These are phyloP conservation scores for Phaonia tiefii DNA, from an alignment of 2,888 invertebrate species.

Conservation along the genomic window DNA sequence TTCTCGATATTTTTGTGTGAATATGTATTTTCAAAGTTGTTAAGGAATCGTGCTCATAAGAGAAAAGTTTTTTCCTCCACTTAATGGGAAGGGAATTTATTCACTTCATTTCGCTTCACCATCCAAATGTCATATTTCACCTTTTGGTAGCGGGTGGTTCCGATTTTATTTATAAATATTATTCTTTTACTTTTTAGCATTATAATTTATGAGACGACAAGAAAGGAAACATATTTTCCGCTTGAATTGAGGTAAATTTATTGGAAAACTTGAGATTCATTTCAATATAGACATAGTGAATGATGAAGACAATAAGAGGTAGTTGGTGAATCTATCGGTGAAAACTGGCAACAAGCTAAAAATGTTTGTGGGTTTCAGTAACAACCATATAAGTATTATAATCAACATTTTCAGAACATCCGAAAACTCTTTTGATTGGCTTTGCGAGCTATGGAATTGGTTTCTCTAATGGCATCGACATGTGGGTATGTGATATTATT, in stretches of 20 bases:
- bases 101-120: neutral
- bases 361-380: too few relatives aligned
- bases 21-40: conserved; percentile 56
- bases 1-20: neutral
- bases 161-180: conserved; percentile 42
- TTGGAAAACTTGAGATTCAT: conserved; percentile 74
- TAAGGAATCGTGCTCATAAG: conserved; percentile 43
- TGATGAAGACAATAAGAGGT: too few relatives aligned
- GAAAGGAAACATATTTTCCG: conserved; percentile 74
- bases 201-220: conserved; percentile 41
- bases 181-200: conserved; percentile 46
- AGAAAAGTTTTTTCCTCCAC: conserved; percentile 50
- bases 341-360: too few relatives aligned
- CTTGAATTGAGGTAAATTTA: conserved; percentile 79
- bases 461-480: too few relatives aligned
- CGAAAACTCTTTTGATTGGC: too few relatives aligned
- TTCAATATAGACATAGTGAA: neutral
- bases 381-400: too few relatives aligned
- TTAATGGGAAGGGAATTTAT: neutral
- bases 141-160: conserved; percentile 17
- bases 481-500: too few relatives aligned
- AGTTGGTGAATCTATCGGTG: too few relatives aligned
- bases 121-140: conserved; percentile 45
- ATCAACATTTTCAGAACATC: too few relatives aligned
- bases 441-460: too few relatives aligned